phyloP scores from a whole-genome alignment of 2,113 vertebrate species.

The Pomatorhinus ruficollis region DNA sequence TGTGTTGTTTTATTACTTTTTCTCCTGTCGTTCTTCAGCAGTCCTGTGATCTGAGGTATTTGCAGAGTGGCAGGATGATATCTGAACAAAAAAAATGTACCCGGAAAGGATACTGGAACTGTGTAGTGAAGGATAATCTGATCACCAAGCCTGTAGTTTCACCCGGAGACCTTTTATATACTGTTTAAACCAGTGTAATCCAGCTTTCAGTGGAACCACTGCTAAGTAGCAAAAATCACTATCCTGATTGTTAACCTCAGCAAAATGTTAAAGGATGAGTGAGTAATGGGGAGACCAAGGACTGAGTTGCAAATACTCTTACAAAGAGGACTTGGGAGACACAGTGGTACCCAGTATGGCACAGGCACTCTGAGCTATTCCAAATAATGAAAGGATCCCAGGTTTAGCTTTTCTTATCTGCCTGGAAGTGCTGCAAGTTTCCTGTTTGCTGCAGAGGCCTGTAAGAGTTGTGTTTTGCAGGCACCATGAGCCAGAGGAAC shows the following conservation, averaged over 20 bases:
- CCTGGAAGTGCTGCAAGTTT: neutral
- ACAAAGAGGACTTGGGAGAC: neutral
- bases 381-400: neutral
- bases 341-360: neutral
- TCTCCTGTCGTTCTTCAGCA: neutral
- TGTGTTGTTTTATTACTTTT: neutral
- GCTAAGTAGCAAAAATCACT: neutral
- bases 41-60: neutral
- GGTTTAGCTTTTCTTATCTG: slow-evolving; percentile 2
- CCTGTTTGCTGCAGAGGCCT: neutral
- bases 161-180: neutral
- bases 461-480: neutral
- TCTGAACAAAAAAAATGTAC: neutral
- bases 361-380: neutral
- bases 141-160: neutral
- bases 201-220: neutral
- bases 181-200: neutral
- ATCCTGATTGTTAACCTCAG: neutral
- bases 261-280: neutral
- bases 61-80: neutral
- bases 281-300: neutral
- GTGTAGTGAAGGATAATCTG: neutral
- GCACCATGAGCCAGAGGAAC: neutral
- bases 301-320: neutral
- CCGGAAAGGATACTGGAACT: neutral